Evolutionary conservation across 2,113 vertebrate species (phyloP).

Genomic region (Forbesichthys agassizii): DNA sequence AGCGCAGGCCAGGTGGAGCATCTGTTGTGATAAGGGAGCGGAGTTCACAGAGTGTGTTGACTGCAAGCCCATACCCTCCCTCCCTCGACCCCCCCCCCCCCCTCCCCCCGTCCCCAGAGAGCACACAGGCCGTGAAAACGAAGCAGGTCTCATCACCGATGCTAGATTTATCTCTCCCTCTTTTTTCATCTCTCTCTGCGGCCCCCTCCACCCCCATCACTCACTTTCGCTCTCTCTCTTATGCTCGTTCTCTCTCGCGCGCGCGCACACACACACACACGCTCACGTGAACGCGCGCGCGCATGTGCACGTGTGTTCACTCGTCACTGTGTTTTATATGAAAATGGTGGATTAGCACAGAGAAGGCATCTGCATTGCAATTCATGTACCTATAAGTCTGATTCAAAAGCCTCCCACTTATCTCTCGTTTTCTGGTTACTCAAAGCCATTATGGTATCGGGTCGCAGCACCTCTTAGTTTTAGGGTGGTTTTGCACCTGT

Average conservation of each 20-base stretch:
- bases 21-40: conserved; percentile 37
- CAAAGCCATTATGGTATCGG: too few species aligned
- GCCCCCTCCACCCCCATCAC: not conserved
- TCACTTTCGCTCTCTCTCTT: not conserved
- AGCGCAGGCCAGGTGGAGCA: conserved; percentile 40
- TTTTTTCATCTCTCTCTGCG: not conserved
- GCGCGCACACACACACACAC: not conserved
- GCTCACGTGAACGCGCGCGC: not conserved
- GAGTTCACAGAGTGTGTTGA: conserved; percentile 27
- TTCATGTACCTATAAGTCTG: too few species aligned
- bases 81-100: conserved; percentile 1
- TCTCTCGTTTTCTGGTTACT: too few species aligned
- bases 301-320: not conserved
- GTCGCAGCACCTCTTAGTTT: too few species aligned
- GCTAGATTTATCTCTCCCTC: conserved; percentile 38
- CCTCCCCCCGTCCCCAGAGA: conserved; percentile 26
- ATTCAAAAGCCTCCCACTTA: too few species aligned
- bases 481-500: too few species aligned
- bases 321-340: too few species aligned
- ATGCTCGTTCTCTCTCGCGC: too few species aligned
- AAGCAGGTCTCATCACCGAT: conserved; percentile 22
- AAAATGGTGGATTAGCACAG: too few species aligned
- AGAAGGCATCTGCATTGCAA: too few species aligned
- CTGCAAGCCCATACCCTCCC: conserved; percentile 31
- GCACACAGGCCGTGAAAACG: conserved; percentile 50